These are phyloP conservation scores for Vesta saturnalis DNA, from an alignment of 2,888 invertebrate species.

Conservation along the genomic window DNA sequence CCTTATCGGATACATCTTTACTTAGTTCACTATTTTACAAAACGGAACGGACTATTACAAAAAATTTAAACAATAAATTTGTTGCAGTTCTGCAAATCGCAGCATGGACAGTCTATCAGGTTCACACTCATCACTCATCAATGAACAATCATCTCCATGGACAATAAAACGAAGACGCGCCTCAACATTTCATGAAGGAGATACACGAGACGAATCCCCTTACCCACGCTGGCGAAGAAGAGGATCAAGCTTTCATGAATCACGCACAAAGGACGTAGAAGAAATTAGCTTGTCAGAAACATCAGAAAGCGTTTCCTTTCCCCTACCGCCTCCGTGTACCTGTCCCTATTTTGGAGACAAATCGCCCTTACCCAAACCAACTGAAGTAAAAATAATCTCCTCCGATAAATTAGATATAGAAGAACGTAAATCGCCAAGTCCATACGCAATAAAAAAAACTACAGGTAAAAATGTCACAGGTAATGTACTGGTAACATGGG, in stretches of 20 bases:
- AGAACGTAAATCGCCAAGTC: slow-evolving; percentile 58
- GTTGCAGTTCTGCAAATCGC: slow-evolving; percentile 51
- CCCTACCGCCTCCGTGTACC: slow-evolving; percentile 80
- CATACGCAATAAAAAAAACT: slow-evolving; percentile 59
- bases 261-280: slow-evolving; percentile 56
- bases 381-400: slow-evolving; percentile 66
- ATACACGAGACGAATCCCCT: slow-evolving; percentile 56
- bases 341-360: slow-evolving; percentile 83
- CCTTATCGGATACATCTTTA: no score
- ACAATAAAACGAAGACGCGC: slow-evolving; percentile 59
- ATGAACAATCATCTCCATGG: slow-evolving; percentile 51
- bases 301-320: slow-evolving; percentile 58
- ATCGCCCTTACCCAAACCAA: slow-evolving; percentile 59
- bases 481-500: slow-evolving; percentile 76
- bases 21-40: no score
- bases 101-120: slow-evolving; percentile 53
- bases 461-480: slow-evolving; percentile 45
- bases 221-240: slow-evolving; percentile 60
- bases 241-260: slow-evolving; percentile 65
- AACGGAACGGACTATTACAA: background rate
- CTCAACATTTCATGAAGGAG: slow-evolving; percentile 65
- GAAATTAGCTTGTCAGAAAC: slow-evolving; percentile 47
- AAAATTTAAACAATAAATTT: slow-evolving; percentile 3
- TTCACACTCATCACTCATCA: slow-evolving; percentile 56
- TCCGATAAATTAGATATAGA: slow-evolving; percentile 51